phyloP scores from a whole-genome alignment of 2,797 vertebrate genomes.

The Spondyliosoma cantharus region DNA sequence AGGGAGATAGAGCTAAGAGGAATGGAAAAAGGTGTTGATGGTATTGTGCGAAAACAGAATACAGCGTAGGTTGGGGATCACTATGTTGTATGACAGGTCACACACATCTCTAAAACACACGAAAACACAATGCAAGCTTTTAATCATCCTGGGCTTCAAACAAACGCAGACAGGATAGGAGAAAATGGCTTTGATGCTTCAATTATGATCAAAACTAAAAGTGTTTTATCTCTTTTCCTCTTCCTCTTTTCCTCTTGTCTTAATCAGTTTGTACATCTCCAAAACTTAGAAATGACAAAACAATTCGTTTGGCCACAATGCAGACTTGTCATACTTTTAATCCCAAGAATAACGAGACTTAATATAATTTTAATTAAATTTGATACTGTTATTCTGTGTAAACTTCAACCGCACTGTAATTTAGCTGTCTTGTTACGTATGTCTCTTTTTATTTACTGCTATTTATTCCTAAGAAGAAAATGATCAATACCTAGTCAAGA shows the following conservation, averaged over 20 bases:
- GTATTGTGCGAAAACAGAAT: slow-evolving; percentile 26
- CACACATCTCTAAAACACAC: not conserved
- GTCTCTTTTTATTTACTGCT: not conserved
- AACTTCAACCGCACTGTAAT: too few species aligned
- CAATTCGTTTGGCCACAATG: not conserved
- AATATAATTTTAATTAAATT: not conserved
- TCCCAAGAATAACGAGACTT: not conserved
- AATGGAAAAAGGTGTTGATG: slow-evolving; percentile 10
- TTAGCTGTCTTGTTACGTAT: too few species aligned
- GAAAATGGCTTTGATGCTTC: not conserved
- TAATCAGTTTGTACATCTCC: not conserved
- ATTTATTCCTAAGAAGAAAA: too few species aligned
- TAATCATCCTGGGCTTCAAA: slow-evolving; percentile 1
- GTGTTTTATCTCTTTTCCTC: not conserved
- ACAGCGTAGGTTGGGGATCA: slow-evolving; percentile 38
- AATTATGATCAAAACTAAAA: slow-evolving; percentile 9
- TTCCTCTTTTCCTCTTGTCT: not conserved
- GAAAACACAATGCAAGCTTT: not conserved
- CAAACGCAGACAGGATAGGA: not conserved
- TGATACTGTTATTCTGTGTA: too few species aligned
- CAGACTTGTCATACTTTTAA: not conserved
- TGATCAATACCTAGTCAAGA: too few species aligned
- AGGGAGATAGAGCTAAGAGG: not conserved
- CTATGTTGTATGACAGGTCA: slow-evolving; percentile 19
- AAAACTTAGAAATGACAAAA: not conserved